Percentiles rank a stretch among this genome's conserved stretches.
phyloP scores from a whole-genome alignment of 2,888 invertebrate genomes.

The Athripsodes cinereus region DNA sequence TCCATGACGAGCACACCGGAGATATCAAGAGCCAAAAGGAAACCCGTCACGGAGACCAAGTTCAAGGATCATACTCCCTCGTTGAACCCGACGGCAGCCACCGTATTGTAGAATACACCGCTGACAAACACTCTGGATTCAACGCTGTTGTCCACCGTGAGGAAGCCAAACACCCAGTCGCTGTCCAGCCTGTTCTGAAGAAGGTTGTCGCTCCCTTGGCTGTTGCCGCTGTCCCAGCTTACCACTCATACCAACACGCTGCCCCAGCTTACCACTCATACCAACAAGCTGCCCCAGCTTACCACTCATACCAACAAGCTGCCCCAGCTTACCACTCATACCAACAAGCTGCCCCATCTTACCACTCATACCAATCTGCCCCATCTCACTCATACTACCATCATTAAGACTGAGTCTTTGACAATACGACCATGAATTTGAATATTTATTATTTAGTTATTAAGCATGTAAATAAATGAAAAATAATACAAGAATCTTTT shows the following conservation, averaged over 20 bases:
- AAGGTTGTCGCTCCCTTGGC: slow-evolving; percentile 11
- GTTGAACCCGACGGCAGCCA: slow-evolving; percentile 45
- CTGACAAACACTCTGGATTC: slow-evolving; percentile 43
- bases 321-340: slow-evolving; percentile 17
- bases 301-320: slow-evolving; percentile 14
- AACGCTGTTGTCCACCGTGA: slow-evolving; percentile 42
- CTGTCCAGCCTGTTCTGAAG: slow-evolving; percentile 12
- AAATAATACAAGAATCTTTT: not conserved
- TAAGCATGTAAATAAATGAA: not conserved
- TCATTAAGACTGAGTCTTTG: not conserved
- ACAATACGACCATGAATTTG: not conserved
- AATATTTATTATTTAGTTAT: not conserved
- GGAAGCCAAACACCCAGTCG: slow-evolving; percentile 25
- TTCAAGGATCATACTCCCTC: slow-evolving; percentile 46
- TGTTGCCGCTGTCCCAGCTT: slow-evolving; percentile 12
- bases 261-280: slow-evolving; percentile 16
- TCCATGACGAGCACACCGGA: slow-evolving; percentile 42
- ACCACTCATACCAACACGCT: slow-evolving; percentile 12
- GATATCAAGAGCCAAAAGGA: slow-evolving; percentile 48
- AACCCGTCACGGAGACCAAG: slow-evolving; percentile 40
- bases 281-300: slow-evolving; percentile 15
- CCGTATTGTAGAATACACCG: slow-evolving; percentile 45
- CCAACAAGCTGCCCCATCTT: slow-evolving; percentile 20
- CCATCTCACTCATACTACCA: slow-evolving; percentile 21
- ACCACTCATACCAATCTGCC: slow-evolving; percentile 14